A percentile compares a stretch with the other conserved stretches of the same genome.
phyloP scores from a whole-genome alignment of 2,113 vertebrate genomes.

The Hippocampus barbouri region DNA sequence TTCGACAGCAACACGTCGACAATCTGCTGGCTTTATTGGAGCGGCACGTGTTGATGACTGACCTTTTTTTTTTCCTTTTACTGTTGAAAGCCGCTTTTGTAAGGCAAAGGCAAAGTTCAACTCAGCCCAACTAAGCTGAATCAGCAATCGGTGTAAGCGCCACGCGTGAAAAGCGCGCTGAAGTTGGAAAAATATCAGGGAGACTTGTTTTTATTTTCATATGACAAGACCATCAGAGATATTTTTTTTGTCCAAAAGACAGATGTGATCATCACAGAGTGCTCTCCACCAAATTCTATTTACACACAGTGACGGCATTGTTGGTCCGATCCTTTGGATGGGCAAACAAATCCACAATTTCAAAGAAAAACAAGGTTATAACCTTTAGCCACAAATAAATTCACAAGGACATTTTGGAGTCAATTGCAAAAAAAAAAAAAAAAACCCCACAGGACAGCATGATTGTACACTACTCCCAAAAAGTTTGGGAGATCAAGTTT shows the following conservation, averaged over 20 bases:
- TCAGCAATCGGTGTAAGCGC: too few species aligned
- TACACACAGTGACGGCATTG: slow-evolving; percentile 52
- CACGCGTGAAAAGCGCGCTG: background rate
- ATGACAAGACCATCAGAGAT: slow-evolving; percentile 30
- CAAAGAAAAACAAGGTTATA: slow-evolving; percentile 46
- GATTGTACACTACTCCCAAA: slow-evolving; percentile 17
- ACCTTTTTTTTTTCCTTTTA: too few species aligned
- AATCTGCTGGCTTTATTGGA: too few species aligned
- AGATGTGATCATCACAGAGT: slow-evolving; percentile 41
- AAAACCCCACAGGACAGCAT: slow-evolving; percentile 30
- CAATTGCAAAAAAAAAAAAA: slow-evolving; percentile 34
- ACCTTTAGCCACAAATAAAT: slow-evolving; percentile 52
- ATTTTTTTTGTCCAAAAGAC: slow-evolving; percentile 39
- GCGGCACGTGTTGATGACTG: too few species aligned
- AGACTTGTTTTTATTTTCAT: slow-evolving; percentile 58
- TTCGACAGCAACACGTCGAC: too few species aligned
- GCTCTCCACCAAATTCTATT: slow-evolving; percentile 48
- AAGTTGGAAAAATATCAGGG: slow-evolving; percentile 1
- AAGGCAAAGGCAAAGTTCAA: too few species aligned
- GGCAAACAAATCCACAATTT: slow-evolving; percentile 40
- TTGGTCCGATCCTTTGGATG: slow-evolving; percentile 55
- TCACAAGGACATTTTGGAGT: slow-evolving; percentile 37
- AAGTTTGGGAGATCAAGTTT: background rate
- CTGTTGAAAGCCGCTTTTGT: too few species aligned
- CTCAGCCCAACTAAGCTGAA: too few species aligned